Evolutionary conservation across 2,797 vertebrate genomes (phyloP).

Genomic region (Fringilla coelebs): DNA sequence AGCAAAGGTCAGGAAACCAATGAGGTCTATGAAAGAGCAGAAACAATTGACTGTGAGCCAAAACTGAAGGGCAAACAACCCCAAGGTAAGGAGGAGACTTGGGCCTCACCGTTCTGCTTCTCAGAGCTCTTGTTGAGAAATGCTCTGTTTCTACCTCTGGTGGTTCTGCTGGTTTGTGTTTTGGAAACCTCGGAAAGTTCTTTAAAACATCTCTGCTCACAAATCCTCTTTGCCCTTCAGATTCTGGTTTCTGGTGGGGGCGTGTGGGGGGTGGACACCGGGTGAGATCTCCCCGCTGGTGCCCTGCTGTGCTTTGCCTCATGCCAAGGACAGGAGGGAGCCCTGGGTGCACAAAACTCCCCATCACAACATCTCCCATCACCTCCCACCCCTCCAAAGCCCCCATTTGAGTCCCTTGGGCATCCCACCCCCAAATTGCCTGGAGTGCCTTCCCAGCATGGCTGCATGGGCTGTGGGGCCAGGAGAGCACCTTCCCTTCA

Average conservation of each 20-base stretch:
- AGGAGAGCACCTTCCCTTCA: neutral
- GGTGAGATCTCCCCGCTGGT: neutral
- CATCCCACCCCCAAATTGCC: neutral
- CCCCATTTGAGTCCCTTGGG: neutral
- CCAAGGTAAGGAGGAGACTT: conserved; percentile 78
- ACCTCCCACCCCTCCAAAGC: neutral
- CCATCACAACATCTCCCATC: rapidly evolving
- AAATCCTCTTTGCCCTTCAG: conserved; percentile 64
- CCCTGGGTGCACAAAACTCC: neutral
- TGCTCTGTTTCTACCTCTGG: conserved; percentile 26
- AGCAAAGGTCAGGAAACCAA: conserved; percentile 88
- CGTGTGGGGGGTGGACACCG: neutral
- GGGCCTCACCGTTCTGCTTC: conserved; percentile 33
- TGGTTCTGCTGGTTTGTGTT: conserved; percentile 49
- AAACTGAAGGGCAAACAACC: conserved; percentile 73
- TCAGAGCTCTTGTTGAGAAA: conserved; percentile 54
- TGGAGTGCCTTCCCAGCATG: conserved; percentile 13
- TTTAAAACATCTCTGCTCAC: conserved; percentile 35
- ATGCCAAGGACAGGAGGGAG: conserved; percentile 9
- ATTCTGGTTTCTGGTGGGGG: conserved; percentile 53
- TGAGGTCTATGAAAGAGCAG: conserved; percentile 87
- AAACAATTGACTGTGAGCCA: conserved; percentile 81
- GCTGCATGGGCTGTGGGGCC: conserved; percentile 15
- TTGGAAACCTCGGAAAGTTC: conserved; percentile 51
- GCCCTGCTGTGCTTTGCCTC: conserved; percentile 18